phyloP scores from a whole-genome alignment of 2,797 vertebrate genomes.

The Amazonetta brasiliensis region DNA sequence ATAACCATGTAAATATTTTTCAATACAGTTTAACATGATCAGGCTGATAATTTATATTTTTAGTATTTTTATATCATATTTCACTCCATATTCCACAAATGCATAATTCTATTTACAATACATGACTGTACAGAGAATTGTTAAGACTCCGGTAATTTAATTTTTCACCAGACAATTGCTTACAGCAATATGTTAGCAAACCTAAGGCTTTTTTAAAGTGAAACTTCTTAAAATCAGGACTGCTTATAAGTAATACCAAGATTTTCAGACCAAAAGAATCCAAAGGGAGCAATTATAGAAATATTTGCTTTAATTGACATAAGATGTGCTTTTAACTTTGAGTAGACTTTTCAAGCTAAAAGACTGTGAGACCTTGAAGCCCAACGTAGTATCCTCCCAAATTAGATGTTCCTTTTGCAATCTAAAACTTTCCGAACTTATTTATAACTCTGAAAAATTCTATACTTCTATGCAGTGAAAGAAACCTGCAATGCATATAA shows the following conservation, averaged over 20 bases:
- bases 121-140: background rate
- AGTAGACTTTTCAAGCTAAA: background rate
- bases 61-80: constrained; percentile 59
- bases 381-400: background rate
- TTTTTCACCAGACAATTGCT: constrained; percentile 3
- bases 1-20: background rate
- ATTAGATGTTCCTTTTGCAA: background rate
- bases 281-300: background rate
- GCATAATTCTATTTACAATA: background rate
- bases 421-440: background rate
- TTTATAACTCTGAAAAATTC: background rate
- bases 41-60: constrained; percentile 24
- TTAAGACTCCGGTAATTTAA: background rate
- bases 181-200: constrained; percentile 21
- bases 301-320: background rate
- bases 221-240: background rate
- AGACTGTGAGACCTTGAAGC: background rate
- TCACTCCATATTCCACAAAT: constrained; percentile 15
- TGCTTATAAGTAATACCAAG: background rate
- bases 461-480: background rate
- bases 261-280: constrained; percentile 19
- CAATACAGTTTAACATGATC: background rate
- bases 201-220: background rate
- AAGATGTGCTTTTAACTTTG: background rate
- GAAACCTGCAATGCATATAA: background rate